A percentile compares a stretch with the other conserved stretches of the same genome.
Evolutionary conservation across 2,113 vertebrate genomes (phyloP).

Genomic region (Crotophaga sulcirostris): DNA sequence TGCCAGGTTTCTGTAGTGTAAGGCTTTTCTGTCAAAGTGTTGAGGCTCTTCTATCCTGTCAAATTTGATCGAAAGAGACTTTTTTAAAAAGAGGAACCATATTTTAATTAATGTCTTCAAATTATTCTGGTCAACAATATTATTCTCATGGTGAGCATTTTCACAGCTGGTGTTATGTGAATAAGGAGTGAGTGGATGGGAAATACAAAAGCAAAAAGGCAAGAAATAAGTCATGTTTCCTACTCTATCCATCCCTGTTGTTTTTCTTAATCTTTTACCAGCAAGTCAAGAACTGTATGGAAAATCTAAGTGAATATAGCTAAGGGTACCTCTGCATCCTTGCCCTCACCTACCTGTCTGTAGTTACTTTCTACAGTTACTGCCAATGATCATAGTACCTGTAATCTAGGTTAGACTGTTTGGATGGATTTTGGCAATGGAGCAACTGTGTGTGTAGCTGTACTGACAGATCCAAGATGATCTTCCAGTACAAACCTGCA

Average conservation of each 20-base stretch:
- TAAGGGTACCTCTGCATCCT: neutral
- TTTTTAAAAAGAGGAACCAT: neutral
- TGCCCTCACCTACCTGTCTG: neutral
- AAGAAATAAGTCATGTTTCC: neutral
- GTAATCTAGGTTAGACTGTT: neutral
- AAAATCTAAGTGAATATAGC: neutral
- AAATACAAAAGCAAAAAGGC: neutral
- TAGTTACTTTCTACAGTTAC: neutral
- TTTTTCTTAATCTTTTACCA: neutral
- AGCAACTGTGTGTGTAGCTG: neutral
- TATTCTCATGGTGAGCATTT: neutral
- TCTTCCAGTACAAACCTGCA: neutral
- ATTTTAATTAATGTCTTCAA: neutral
- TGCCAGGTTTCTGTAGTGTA: neutral
- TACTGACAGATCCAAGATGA: neutral
- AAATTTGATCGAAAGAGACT: neutral
- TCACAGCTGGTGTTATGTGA: neutral
- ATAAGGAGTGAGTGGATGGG: neutral
- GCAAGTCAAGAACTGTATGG: neutral
- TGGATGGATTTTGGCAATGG: neutral
- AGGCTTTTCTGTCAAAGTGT: neutral
- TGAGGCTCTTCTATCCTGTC: neutral
- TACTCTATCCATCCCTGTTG: neutral
- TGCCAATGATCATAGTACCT: neutral
- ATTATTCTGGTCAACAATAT: too few relatives aligned